A percentile compares a stretch with the other conserved stretches of the same genome.
These are phyloP conservation scores for Drosophila nigricruria DNA, from an alignment of 2,888 invertebrate genomes.

Conservation along the genomic window DNA sequence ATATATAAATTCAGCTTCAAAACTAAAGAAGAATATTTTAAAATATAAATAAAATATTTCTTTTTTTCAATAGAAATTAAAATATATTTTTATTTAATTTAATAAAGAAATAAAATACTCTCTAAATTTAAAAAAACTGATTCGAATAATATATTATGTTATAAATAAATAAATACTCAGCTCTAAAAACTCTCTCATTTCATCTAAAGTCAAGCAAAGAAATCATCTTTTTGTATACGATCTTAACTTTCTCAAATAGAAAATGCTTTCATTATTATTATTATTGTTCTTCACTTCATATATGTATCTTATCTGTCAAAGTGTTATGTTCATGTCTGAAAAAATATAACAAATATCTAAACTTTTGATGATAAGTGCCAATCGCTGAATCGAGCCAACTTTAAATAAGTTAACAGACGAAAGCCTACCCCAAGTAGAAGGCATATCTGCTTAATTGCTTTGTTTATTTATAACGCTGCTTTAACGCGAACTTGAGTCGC, in stretches of 20 bases:
- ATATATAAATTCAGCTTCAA: no score
- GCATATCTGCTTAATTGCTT: slow-evolving; percentile 53
- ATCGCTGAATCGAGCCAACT: slow-evolving; percentile 26
- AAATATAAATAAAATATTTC: no score
- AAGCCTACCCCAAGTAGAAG: slow-evolving; percentile 66
- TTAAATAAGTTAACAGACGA: slow-evolving; percentile 7
- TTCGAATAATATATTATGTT: no score
- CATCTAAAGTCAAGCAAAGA: no score
- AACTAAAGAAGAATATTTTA: no score
- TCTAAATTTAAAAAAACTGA: no score
- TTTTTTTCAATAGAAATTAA: no score
- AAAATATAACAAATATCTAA: slow-evolving; percentile 23
- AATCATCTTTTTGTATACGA: background rate
- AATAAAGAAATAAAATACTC: no score
- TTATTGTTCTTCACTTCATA: background rate
- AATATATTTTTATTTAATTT: no score
- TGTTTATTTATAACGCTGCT: slow-evolving; percentile 61
- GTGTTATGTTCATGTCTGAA: slow-evolving; percentile 10
- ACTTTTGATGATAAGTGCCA: slow-evolving; percentile 28
- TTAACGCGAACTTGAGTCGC: slow-evolving; percentile 34
- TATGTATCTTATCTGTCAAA: slow-evolving; percentile 26
- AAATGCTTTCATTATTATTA: background rate
- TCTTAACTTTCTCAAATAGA: background rate
- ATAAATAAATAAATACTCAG: no score
- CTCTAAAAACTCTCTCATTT: no score